Evolutionary conservation across 2,113 vertebrate genomes (phyloP).

Genomic region (Hippocampus zosterae): DNA sequence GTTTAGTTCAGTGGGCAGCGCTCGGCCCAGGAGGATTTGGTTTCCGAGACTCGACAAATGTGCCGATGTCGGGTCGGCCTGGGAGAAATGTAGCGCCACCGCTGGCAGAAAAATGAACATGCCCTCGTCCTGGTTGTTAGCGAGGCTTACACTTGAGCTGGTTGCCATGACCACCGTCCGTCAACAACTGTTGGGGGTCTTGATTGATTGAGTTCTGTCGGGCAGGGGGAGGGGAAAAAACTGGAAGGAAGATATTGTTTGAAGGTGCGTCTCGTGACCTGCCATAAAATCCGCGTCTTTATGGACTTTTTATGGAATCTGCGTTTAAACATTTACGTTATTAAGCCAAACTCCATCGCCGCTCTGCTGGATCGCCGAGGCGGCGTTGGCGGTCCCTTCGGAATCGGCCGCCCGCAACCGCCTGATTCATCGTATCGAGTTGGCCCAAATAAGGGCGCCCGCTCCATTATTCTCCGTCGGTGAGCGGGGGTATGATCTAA

Average conservation of each 20-base stretch:
- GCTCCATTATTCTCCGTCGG: constrained; percentile 36
- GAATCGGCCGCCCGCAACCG: constrained; percentile 28
- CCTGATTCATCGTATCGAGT: constrained; percentile 39
- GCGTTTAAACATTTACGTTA: not conserved
- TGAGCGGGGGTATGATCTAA: constrained; percentile 35
- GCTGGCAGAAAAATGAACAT: constrained; percentile 16
- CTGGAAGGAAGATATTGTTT: too few species aligned
- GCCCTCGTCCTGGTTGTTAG: not conserved
- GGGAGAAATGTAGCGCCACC: constrained; percentile 20
- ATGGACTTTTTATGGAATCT: not conserved
- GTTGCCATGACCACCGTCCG: too few species aligned
- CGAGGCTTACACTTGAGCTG: too few species aligned
- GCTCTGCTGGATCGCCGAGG: not conserved
- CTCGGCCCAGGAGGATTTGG: constrained; percentile 35
- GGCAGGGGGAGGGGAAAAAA: too few species aligned
- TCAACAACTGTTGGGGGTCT: too few species aligned
- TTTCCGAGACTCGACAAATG: constrained; percentile 15
- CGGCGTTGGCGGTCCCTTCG: not conserved
- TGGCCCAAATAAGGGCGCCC: constrained; percentile 26
- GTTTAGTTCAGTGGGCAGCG: constrained; percentile 47
- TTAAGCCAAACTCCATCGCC: not conserved
- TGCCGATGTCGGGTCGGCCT: constrained; percentile 20
- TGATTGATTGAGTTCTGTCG: too few species aligned
- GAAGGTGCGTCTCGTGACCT: not conserved
- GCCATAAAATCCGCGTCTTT: not conserved